Evolutionary conservation across 2,888 invertebrate genomes (phyloP).

Genomic region (Limnephilus rhombicus): DNA sequence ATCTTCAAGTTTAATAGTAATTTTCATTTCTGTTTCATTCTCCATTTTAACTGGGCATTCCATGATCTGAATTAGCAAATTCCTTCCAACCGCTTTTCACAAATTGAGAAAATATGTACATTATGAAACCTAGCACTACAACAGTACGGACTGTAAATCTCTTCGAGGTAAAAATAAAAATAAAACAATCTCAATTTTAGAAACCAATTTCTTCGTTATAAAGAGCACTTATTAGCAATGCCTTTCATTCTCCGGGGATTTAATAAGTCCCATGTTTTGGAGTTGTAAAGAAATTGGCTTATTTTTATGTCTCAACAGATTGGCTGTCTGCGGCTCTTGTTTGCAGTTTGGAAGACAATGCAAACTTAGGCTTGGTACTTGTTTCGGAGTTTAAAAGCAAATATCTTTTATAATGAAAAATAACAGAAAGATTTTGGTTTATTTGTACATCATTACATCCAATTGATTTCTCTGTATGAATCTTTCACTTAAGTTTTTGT

Average conservation of each 20-base stretch:
- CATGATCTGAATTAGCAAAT: no score
- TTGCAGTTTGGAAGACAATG: neutral
- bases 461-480: neutral
- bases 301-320: neutral
- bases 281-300: neutral
- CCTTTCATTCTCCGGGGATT: neutral
- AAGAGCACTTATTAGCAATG: neutral
- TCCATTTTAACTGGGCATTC: no score
- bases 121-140: no score
- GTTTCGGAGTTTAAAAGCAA: neutral
- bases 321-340: neutral
- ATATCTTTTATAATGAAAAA: neutral
- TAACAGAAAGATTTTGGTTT: neutral
- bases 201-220: neutral
- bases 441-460: neutral
- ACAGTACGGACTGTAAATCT: no score
- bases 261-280: neutral
- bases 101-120: no score
- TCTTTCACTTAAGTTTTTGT: no score
- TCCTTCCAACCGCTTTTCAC: no score
- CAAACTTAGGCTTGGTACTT: neutral
- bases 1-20: no score
- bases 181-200: neutral
- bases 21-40: no score
- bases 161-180: neutral